A percentile compares a stretch with the other conserved stretches of the same genome.
These are phyloP conservation scores for Rallus crepitans DNA, from an alignment of 2,797 vertebrate genomes.

Conservation along the genomic window DNA sequence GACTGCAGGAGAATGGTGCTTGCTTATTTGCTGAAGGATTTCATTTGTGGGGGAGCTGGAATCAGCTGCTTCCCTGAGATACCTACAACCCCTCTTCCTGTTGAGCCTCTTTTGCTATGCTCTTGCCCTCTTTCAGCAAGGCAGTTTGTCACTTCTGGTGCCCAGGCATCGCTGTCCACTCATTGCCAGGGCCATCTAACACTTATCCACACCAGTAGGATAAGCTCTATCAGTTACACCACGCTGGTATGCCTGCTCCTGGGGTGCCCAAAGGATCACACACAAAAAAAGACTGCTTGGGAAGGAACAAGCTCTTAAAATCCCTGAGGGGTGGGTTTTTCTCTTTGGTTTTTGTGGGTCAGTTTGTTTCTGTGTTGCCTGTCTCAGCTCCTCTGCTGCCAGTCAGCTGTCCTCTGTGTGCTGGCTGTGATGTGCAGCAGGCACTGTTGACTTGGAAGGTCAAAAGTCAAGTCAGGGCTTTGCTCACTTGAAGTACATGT, in stretches of 20 bases:
- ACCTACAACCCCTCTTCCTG: neutral
- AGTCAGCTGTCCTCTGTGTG: neutral
- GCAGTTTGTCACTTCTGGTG: neutral
- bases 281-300: neutral
- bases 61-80: neutral
- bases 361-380: neutral
- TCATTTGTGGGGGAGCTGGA: neutral
- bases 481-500: neutral
- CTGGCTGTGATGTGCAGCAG: neutral
- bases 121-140: neutral
- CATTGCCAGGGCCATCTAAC: neutral
- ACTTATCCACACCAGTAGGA: neutral
- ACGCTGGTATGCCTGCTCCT: neutral
- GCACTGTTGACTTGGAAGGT: neutral
- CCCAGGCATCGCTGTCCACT: neutral
- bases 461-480: neutral
- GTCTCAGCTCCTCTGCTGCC: neutral
- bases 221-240: neutral
- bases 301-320: neutral
- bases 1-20: conserved; percentile 19
- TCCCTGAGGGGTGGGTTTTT: neutral
- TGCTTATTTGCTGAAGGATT: neutral
- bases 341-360: neutral
- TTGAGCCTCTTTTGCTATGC: neutral
- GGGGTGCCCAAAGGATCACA: neutral